These are phyloP conservation scores for Drosophila anceps DNA, from an alignment of 2,888 invertebrate species.

Conservation along the genomic window DNA sequence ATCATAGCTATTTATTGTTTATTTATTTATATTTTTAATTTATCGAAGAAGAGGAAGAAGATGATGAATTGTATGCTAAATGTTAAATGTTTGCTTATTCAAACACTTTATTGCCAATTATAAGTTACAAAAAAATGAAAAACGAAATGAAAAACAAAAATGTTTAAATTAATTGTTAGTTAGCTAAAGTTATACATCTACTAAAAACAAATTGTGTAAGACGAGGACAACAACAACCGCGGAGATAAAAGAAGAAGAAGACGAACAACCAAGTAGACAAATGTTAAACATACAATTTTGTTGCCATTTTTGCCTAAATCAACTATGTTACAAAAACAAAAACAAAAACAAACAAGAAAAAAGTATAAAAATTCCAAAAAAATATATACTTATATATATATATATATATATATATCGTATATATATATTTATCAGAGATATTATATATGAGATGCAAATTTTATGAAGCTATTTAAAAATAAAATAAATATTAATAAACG, in stretches of 20 bases:
- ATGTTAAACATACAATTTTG: constrained; percentile 84
- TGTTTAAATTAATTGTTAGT: constrained; percentile 79
- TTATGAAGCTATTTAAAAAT: constrained; percentile 49
- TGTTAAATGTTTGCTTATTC: constrained; percentile 78
- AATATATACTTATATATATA: constrained; percentile 35
- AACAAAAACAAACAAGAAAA: constrained; percentile 49
- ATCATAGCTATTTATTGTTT: constrained; percentile 76
- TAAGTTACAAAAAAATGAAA: constrained; percentile 61
- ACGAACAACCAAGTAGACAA: constrained; percentile 66
- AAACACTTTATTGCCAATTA: constrained; percentile 78
- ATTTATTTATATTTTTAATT: constrained; percentile 44
- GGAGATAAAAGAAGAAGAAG: constrained; percentile 5
- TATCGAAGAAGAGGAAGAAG: constrained; percentile 6
- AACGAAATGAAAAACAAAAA: constrained; percentile 26
- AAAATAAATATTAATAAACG: constrained; percentile 46
- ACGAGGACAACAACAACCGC: constrained; percentile 33
- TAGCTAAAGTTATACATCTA: constrained; percentile 79
- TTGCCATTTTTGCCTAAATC: constrained; percentile 85
- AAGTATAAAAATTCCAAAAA: constrained; percentile 36
- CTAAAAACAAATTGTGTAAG: constrained; percentile 52
- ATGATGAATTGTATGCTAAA: constrained; percentile 72
- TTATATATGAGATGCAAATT: constrained; percentile 57
- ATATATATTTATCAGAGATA: constrained; percentile 66
- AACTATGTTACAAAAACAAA: constrained; percentile 84
- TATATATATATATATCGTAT: constrained; percentile 34